Conservation (phyloP, 2,888 invertebrate species). For the Holacanthella duospinosa region DNA sequence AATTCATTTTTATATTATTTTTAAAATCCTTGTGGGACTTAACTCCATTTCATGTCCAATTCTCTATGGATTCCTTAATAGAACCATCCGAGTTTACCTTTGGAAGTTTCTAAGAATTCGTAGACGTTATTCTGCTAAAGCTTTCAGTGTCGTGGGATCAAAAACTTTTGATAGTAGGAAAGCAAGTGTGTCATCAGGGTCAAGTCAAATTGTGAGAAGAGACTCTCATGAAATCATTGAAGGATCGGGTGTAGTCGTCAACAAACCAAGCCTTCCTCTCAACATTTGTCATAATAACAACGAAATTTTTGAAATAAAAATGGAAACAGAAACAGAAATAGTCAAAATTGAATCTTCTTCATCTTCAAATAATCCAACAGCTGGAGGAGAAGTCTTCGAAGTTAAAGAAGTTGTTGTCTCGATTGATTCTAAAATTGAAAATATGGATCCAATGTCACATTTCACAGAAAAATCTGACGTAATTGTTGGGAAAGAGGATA, state of each 20-base stretch:
- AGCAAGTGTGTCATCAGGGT: constrained; percentile 16
- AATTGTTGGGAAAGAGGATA: background rate
- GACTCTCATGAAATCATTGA: background rate
- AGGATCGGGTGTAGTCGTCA: too few relatives aligned
- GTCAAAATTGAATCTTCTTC: background rate
- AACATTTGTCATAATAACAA: background rate
- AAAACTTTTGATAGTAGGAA: constrained; percentile 12
- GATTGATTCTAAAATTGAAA: too few relatives aligned
- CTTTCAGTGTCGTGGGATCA: background rate
- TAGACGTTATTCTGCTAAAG: background rate
- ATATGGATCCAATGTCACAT: too few relatives aligned
- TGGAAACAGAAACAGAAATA: background rate
- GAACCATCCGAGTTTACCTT: constrained; percentile 33
- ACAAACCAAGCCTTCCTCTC: too few relatives aligned
- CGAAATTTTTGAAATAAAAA: background rate
- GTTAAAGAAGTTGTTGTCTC: background rate
- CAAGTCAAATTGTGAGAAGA: constrained; percentile 4
- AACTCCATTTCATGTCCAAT: constrained; percentile 32
- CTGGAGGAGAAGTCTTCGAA: background rate
- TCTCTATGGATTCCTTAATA: constrained; percentile 36
- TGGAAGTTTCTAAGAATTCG: constrained; percentile 22
- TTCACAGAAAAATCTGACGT: background rate
- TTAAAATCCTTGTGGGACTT: constrained; percentile 28
- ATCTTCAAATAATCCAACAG: background rate
- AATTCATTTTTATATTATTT: constrained; percentile 26